phyloP scores from a whole-genome alignment of 2,797 vertebrate genomes.

The Aldrovandia affinis region DNA sequence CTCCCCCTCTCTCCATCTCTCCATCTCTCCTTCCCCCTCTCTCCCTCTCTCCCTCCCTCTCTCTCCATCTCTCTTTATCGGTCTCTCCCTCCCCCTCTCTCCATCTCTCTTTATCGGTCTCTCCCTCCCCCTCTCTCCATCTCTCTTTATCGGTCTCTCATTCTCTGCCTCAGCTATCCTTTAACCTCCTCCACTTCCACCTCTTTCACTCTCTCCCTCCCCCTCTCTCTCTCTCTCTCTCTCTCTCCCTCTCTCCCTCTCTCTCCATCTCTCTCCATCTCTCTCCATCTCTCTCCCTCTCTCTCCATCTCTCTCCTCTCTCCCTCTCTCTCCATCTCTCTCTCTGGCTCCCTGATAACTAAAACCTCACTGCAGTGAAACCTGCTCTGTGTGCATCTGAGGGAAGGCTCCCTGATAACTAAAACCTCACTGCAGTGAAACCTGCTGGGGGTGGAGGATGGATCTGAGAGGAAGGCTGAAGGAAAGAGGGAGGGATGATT shows the following conservation, averaged over 20 bases:
- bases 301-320: neutral
- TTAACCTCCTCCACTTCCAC: neutral
- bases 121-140: too few species aligned
- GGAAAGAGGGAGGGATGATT: neutral
- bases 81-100: neutral
- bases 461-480: neutral
- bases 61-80: too few species aligned
- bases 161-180: neutral
- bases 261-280: slow-evolving; percentile 66
- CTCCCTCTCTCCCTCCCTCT: neutral
- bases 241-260: neutral
- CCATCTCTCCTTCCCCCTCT: neutral
- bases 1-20: too few species aligned
- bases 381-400: slow-evolving; percentile 42
- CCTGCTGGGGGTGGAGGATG: slow-evolving; percentile 35
- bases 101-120: neutral
- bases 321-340: slow-evolving; percentile 70
- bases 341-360: slow-evolving; percentile 62
- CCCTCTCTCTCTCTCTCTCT: neutral
- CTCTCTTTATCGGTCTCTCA: too few species aligned
- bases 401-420: slow-evolving; percentile 48
- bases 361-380: neutral
- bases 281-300: slow-evolving; percentile 69
- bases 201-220: neutral
- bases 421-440: neutral